Percentiles rank a stretch among this genome's conserved stretches.
Evolutionary conservation across 1,140 invertebrate genomes (phyloP).

Genomic region (Sitophilus oryzae): DNA sequence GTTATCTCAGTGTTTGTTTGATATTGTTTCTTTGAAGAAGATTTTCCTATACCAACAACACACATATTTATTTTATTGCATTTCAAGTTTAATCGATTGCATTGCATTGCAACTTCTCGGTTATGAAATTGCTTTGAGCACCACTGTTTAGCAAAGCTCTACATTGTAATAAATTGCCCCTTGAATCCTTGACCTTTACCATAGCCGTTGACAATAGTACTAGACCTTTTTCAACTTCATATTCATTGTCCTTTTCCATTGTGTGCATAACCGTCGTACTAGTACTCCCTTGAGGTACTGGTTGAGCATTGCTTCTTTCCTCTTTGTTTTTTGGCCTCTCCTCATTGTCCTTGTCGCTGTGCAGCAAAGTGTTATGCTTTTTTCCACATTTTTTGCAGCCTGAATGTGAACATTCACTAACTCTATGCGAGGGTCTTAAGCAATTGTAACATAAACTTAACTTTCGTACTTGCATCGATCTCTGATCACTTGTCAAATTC

Average conservation of each 20-base stretch:
- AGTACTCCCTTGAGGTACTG: neutral
- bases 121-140: conserved; percentile 20
- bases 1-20: no score
- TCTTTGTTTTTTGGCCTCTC: neutral
- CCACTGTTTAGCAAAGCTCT: conserved; percentile 12
- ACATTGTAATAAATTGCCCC: no score
- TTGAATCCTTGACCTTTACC: no score
- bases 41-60: conserved; percentile 16
- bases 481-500: neutral
- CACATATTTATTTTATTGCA: conserved; percentile 1
- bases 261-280: neutral
- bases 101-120: conserved; percentile 6
- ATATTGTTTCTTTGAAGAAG: conserved; percentile 19
- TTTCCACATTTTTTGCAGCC: neutral
- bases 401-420: neutral
- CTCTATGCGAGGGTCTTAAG: neutral
- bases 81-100: conserved; percentile 2
- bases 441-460: conserved; percentile 5
- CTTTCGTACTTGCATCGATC: neutral
- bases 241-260: neutral
- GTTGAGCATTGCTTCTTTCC: neutral
- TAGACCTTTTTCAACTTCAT: no score
- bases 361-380: conserved; percentile 2
- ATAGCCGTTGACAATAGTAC: conserved; percentile 6
- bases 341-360: neutral